Base-by-base conservation (phyloP, 2,797 vertebrate species). In the Alectoris magna region DNA sequence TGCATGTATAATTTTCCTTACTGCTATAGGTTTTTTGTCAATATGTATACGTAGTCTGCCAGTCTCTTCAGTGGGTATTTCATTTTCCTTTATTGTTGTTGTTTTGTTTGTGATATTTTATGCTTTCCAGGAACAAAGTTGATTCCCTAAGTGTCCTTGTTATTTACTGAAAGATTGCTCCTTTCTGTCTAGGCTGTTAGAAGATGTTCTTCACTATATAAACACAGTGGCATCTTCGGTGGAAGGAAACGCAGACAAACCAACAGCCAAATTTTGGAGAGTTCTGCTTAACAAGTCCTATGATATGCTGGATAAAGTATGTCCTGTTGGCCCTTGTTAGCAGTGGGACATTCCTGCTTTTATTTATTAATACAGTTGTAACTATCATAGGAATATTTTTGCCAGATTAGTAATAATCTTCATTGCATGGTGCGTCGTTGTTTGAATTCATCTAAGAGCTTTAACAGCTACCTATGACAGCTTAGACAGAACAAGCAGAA, bases 221-320 rank as follows among this genome's bases (percentile, higher is more conserved):
- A 98, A 98, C 69, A 94, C 95, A 1, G 98, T 99, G 7, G 99
- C 99, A 12, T 98, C 94, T 67, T 98, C 98, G 4, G 96, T 99
- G 85, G 99, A 99, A 97, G 97, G 97, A 83, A 99, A 99, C 3
- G 94, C 98, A 0, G 98, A 99, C 95, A 98, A 98, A 87, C 97
- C 98, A 56, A 99, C 98, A 0, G 98, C 98, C 43, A 99, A 99
- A 96, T 99, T 99, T 91, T 99, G 99, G 99, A 98, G 99, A 72
- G 98, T 98, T 26, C 98, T 99, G 69, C 98, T 99, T 48, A 99
- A 98, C 74, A 99, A 99, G 92, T 96, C 98, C 17, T 99, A 99
- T 4, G 99, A 99, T n/a, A 92, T 98, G 82, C 96, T 99, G 86
- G 99, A 99, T 75, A 99, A 99, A 97, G 99, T 99, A 66, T 31